phyloP scores from a whole-genome alignment of 2,888 invertebrate species.

The Acronicta psi region DNA sequence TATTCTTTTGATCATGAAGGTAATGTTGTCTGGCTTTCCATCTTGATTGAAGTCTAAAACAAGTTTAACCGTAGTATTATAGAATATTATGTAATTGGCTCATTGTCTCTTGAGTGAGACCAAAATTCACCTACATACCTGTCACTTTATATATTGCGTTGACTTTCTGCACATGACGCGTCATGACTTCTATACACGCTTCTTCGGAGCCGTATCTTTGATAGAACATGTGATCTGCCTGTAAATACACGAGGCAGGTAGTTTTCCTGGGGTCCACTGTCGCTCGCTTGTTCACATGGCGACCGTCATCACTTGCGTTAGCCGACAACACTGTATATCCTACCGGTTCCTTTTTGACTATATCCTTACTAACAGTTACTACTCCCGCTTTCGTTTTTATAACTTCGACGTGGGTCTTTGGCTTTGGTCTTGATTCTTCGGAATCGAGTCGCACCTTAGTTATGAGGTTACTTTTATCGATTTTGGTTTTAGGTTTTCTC shows the following conservation, averaged over 20 bases:
- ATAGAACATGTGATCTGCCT: conserved; percentile 98
- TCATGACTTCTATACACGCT: conserved; percentile 98
- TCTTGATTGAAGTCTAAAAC: conserved; percentile 97
- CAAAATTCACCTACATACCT: conserved; percentile 84
- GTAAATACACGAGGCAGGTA: conserved; percentile 98
- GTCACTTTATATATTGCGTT: conserved; percentile 96
- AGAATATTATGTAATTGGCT: conserved; percentile 12
- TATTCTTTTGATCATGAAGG: conserved; percentile 98
- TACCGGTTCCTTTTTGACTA: conserved; percentile 89
- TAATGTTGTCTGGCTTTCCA: conserved; percentile 96
- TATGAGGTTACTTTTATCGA: conserved; percentile 87
- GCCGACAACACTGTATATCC: conserved; percentile 83
- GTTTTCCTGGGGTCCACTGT: conserved; percentile 96
- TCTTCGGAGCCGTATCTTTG: conserved; percentile 98
- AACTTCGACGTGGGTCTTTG: conserved; percentile 91
- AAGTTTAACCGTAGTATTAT: conserved; percentile 28
- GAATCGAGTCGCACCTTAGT: conserved; percentile 87
- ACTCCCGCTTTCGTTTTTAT: conserved; percentile 91
- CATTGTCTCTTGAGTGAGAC: conserved; percentile 17
- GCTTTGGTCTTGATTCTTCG: conserved; percentile 89
- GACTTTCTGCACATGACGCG: conserved; percentile 97
- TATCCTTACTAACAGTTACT: conserved; percentile 90
- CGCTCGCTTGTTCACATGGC: conserved; percentile 91
- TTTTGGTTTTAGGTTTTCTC: conserved; percentile 86
- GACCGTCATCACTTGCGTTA: conserved; percentile 86